Evolutionary conservation across 2,888 invertebrate species (phyloP).

Genomic region (Aspidapion aeneum): DNA sequence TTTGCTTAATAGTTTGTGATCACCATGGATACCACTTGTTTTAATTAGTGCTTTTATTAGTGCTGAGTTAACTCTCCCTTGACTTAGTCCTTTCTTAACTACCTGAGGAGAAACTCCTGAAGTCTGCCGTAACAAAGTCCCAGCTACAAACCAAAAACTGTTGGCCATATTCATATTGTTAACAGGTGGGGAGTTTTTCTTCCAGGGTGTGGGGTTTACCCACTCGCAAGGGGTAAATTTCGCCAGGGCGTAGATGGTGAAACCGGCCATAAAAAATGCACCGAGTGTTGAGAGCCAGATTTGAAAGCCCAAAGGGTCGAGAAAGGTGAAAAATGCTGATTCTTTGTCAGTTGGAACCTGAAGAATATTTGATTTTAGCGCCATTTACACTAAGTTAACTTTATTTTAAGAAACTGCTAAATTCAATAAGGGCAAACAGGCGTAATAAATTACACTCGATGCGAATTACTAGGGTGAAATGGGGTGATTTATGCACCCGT

Average conservation of each 20-base stretch:
- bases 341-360: conserved; percentile 57
- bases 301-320: conserved; percentile 60
- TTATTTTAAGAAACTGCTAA: no score
- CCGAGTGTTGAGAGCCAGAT: conserved; percentile 62
- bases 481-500: no score
- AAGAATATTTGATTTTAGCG: background rate
- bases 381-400: no score
- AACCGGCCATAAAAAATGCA: conserved; percentile 58
- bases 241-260: conserved; percentile 58
- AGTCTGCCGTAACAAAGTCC: conserved; percentile 62
- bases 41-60: no score
- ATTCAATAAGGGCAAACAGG: no score
- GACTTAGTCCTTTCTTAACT: no score
- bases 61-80: no score
- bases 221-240: conserved; percentile 62
- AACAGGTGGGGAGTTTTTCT: conserved; percentile 42
- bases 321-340: conserved; percentile 61
- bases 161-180: conserved; percentile 63
- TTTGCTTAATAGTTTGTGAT: no score
- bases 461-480: no score
- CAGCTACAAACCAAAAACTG: conserved; percentile 64
- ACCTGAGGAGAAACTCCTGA: conserved; percentile 59
- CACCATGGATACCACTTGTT: no score
- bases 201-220: conserved; percentile 50
- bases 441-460: no score